Evolutionary conservation across 2,888 invertebrate genomes (phyloP), one percentile per base, ranked within the genome.

Genomic region (Hydriomena furcata): DNA sequence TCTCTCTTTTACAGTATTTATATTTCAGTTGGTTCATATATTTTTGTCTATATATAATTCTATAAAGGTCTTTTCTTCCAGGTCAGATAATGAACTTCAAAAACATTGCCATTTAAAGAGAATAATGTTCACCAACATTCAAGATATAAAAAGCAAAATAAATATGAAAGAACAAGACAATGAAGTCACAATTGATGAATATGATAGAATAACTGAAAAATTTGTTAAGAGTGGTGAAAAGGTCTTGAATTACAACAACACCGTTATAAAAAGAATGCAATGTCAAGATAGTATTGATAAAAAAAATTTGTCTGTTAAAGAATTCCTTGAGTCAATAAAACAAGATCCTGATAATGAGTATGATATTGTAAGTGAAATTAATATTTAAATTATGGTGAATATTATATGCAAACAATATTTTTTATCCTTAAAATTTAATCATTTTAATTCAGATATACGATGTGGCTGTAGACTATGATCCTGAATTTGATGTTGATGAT

Each of bases 311-410:
- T 67, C 73, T 11, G 70, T 75, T 1, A 57, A 67, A 25, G 78
- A 79, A 36, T 79, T 77, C 55, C 58, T 80, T 1, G 65, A 76
- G 47, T 66, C 71, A 30, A 68, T 79, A 12, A 73, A 75, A 57
- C 61, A 66, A 11, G 73, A 75, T 45, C 43, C 55, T 43, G 68
- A 71, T 32, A 54, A 65, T 60, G 59, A 71, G 30, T 60, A 50
- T 49, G 52, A 57, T 27, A 42, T 47, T 55, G 55, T 62, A 60
- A 60, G 68, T 70, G 53, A 7, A 20, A 32, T 24, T 27, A 10
- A 24, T n/a, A n/a, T n/a, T n/a, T n/a, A n/a, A n/a, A n/a, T n/a
- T n/a, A n/a, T n/a, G n/a, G n/a, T n/a, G n/a, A n/a, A n/a, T n/a
- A n/a, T n/a, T n/a, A n/a, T n/a, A n/a, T n/a, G n/a, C n/a, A n/a